A percentile compares a stretch with the other conserved stretches of the same genome.
These are phyloP conservation scores for Rhingia campestris DNA, from an alignment of 2,888 invertebrate genomes.

Conservation along the genomic window DNA sequence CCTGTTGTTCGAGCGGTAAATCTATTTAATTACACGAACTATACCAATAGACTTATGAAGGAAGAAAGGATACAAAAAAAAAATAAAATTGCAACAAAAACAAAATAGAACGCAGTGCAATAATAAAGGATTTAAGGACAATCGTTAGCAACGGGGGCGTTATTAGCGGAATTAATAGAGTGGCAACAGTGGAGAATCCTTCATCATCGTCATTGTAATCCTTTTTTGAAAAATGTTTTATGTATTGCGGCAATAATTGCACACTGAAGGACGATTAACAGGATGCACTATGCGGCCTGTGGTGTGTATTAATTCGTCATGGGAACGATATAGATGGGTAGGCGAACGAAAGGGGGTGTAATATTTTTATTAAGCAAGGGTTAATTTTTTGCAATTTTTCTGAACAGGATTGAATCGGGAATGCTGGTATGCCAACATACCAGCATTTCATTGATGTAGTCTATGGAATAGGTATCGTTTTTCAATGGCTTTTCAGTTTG, in stretches of 20 bases:
- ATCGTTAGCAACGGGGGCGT: constrained; percentile 23
- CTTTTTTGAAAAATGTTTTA: constrained; percentile 61
- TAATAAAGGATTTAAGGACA: constrained; percentile 61
- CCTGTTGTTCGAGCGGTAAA: constrained; percentile 59
- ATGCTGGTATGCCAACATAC: no score
- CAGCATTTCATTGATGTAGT: no score
- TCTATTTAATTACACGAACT: constrained; percentile 70
- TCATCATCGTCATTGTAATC: constrained; percentile 62
- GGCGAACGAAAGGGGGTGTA: background rate
- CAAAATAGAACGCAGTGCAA: constrained; percentile 43
- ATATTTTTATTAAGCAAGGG: background rate
- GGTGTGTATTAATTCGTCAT: constrained; percentile 13
- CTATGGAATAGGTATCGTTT: no score
- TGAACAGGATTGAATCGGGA: no score
- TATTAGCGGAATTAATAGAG: constrained; percentile 60
- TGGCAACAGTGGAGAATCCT: constrained; percentile 60
- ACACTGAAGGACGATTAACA: constrained; percentile 69
- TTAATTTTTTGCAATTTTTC: no score
- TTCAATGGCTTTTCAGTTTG: no score
- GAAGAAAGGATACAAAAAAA: constrained; percentile 1
- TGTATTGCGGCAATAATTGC: constrained; percentile 60
- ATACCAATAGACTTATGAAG: constrained; percentile 54
- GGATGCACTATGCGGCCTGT: constrained; percentile 32
- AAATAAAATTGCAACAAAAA: background rate
- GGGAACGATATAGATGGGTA: constrained; percentile 23